Conservation (phyloP, 1,140 invertebrate genomes). For the Panagrolaimus sp. region DNA sequence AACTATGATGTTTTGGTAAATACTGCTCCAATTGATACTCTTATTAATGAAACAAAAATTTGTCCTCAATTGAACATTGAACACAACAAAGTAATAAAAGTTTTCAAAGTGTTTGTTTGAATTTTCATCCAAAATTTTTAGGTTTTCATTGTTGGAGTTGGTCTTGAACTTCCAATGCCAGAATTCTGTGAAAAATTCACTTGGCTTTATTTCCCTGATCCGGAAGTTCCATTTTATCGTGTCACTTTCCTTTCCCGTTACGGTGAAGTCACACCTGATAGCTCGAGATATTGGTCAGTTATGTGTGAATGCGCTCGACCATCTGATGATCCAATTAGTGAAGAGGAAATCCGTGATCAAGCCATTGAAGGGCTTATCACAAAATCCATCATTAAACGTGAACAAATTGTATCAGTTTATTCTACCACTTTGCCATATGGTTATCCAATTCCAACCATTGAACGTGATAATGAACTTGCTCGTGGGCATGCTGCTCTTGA, state of each 20-base stretch:
- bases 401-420: constrained; percentile 52
- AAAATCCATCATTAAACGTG: constrained; percentile 52
- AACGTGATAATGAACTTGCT: constrained; percentile 54
- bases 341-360: constrained; percentile 54
- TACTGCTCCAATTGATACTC: constrained; percentile 54
- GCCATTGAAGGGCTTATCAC: constrained; percentile 56
- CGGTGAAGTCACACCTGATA: constrained; percentile 55
- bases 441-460: constrained; percentile 57
- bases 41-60: constrained; percentile 53
- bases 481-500: constrained; percentile 54
- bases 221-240: constrained; percentile 57
- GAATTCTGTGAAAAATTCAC: constrained; percentile 53
- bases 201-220: constrained; percentile 59
- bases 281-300: constrained; percentile 58
- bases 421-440: constrained; percentile 55
- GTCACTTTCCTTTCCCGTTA: constrained; percentile 57
- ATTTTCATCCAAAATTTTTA: no score
- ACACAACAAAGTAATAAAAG: constrained; percentile 47
- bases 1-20: constrained; percentile 54
- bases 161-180: constrained; percentile 54
- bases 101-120: no score
- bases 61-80: constrained; percentile 43
- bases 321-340: constrained; percentile 46
- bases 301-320: constrained; percentile 59
- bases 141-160: constrained; percentile 57